Conservation (phyloP, 2,888 invertebrate genomes). For the Eupithecia abbreviata region DNA sequence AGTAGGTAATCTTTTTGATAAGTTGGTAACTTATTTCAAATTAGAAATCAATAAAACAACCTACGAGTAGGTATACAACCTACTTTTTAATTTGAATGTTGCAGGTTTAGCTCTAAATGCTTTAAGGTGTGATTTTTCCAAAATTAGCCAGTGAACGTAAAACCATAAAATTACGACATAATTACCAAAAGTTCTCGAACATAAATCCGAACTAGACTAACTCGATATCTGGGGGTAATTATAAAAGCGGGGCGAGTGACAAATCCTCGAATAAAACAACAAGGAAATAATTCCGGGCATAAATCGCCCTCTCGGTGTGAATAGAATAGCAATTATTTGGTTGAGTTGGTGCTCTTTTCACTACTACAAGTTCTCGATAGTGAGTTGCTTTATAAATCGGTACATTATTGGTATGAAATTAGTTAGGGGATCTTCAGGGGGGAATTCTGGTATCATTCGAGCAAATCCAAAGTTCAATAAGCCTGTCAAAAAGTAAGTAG, state of each 20-base stretch:
- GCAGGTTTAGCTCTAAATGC: background rate
- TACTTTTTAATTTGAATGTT: background rate
- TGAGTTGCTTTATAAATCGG: constrained; percentile 11
- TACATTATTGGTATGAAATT: background rate
- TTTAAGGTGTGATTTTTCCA: background rate
- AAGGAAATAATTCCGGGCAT: constrained; percentile 82
- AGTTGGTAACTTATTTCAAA: background rate
- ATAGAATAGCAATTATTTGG: constrained; percentile 84
- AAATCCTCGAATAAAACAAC: constrained; percentile 84
- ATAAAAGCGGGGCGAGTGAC: constrained; percentile 81
- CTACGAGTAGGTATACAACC: background rate
- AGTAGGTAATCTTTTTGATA: no score
- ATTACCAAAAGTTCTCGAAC: constrained; percentile 53
- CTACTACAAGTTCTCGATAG: constrained; percentile 46
- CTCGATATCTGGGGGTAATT: constrained; percentile 78
- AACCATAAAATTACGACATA: constrained; percentile 1
- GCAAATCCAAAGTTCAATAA: background rate
- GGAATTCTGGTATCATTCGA: background rate
- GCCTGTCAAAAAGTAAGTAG: background rate
- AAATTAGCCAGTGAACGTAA: background rate
- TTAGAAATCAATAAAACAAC: background rate
- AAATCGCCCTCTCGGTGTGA: constrained; percentile 82
- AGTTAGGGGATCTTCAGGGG: no score
- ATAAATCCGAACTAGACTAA: constrained; percentile 75
- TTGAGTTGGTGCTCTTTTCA: constrained; percentile 71